Evolutionary conservation across 92 coral and sea anemone genomes (phyloP).

Genomic region (Paramuricea clavata): DNA sequence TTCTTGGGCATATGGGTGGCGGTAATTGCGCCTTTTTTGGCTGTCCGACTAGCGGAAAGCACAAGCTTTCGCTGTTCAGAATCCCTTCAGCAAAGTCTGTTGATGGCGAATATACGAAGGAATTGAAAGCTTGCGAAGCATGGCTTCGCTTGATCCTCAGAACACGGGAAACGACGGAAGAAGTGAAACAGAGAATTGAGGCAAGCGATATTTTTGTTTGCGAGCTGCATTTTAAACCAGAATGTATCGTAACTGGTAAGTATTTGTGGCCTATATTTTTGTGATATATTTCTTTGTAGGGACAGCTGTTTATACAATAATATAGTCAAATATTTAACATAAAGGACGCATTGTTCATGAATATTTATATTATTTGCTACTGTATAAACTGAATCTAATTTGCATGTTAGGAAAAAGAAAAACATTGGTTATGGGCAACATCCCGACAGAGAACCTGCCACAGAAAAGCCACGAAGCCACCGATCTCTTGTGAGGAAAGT

Average conservation of each 20-base stretch:
- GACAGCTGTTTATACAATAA: no score
- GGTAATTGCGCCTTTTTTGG: slow-evolving; percentile 27
- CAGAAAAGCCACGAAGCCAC: slow-evolving; percentile 19
- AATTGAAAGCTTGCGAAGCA: background rate
- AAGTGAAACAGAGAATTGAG: slow-evolving; percentile 12
- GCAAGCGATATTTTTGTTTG: slow-evolving; percentile 5
- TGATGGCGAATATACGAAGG: slow-evolving; percentile 16
- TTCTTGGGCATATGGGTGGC: background rate
- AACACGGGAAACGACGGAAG: slow-evolving; percentile 2
- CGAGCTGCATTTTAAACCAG: slow-evolving; percentile 11
- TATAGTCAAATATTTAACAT: no score
- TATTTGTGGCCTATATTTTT: no score
- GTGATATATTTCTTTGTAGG: no score
- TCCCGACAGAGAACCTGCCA: slow-evolving; percentile 11
- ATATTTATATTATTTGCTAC: slow-evolving; percentile 22
- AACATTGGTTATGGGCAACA: slow-evolving; percentile 7
- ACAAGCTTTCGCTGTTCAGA: background rate
- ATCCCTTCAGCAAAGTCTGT: background rate
- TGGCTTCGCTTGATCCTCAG: slow-evolving; percentile 15
- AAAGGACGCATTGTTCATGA: background rate
- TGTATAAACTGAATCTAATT: background rate
- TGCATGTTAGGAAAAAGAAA: background rate
- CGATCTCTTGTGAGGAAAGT: slow-evolving; percentile 9
- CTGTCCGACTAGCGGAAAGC: slow-evolving; percentile 13
- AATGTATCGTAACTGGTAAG: slow-evolving; percentile 25